phyloP scores from a whole-genome alignment of 2,113 vertebrate genomes.

The Microcebus lehilahytsara region DNA sequence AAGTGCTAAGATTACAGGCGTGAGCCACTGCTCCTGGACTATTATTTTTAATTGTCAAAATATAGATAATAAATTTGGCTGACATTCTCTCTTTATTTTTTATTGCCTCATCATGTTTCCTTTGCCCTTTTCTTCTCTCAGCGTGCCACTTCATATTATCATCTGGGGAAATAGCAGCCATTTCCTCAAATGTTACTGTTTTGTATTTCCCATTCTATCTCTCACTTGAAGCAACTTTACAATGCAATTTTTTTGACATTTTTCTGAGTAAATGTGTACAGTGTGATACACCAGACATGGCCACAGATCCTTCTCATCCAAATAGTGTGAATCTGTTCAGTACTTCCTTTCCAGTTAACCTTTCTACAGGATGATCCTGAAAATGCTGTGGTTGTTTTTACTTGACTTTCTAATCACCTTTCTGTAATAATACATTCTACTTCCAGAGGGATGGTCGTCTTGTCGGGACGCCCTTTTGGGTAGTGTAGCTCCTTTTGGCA shows the following conservation, averaged over 20 bases:
- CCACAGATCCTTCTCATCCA: neutral
- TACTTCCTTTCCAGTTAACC: neutral
- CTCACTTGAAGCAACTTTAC: neutral
- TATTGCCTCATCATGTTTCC: neutral
- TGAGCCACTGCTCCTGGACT: neutral
- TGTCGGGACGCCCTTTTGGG: neutral
- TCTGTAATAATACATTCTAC: neutral
- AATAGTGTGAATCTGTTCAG: neutral
- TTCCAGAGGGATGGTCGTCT: neutral
- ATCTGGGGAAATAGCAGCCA: neutral
- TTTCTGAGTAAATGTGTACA: neutral
- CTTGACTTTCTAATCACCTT: neutral
- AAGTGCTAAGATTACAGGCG: too few relatives aligned
- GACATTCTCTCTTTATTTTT: conserved; percentile 24
- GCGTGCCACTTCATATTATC: neutral
- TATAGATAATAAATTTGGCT: conserved; percentile 4
- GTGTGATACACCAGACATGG: neutral
- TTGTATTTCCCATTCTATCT: neutral
- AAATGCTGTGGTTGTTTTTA: neutral
- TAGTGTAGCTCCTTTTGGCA: neutral
- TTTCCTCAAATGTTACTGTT: conserved; percentile 23
- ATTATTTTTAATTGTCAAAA: conserved; percentile 48
- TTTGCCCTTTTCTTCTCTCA: conserved; percentile 43
- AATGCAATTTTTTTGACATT: neutral
- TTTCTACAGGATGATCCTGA: neutral